Percentiles rank a stretch among this genome's conserved stretches.
Conservation (phyloP, 2,797 vertebrate genomes). For the Acrossocheilus wenchowensis region DNA sequence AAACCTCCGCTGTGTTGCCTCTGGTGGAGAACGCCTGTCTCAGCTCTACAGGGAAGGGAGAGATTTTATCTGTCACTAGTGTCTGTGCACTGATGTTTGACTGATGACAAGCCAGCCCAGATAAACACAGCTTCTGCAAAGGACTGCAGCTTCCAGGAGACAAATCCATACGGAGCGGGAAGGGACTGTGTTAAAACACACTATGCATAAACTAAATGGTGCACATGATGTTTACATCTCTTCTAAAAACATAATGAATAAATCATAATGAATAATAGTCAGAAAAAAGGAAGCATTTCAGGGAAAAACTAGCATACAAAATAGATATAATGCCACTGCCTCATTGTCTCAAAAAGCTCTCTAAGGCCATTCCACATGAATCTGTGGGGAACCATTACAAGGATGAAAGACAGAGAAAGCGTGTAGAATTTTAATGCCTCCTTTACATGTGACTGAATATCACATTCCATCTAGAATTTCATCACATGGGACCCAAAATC, state of each 20-base stretch:
- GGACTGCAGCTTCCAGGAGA: conserved; percentile 1
- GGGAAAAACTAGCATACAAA: not conserved
- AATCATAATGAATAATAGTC: no score
- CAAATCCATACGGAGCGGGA: not conserved
- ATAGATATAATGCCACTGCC: not conserved
- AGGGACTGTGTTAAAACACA: not conserved
- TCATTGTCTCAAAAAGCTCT: not conserved
- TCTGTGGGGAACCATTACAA: not conserved
- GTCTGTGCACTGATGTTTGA: conserved; percentile 37
- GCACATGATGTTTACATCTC: not conserved
- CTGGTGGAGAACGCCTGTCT: conserved; percentile 13
- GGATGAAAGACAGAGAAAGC: not conserved
- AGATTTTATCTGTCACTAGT: conserved; percentile 40
- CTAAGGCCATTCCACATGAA: not conserved
- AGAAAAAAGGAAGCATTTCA: not conserved
- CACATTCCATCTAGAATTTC: conserved; percentile 28
- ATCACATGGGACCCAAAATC: conserved; percentile 37
- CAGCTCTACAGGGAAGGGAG: conserved; percentile 16
- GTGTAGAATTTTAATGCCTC: conserved; percentile 13
- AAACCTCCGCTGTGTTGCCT: conserved; percentile 12
- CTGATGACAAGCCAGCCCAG: conserved; percentile 39
- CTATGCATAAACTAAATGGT: not conserved
- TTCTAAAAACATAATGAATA: not conserved
- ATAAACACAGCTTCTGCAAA: conserved; percentile 28
- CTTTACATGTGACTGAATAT: conserved; percentile 31